Base-by-base conservation (phyloP, 2,888 invertebrate species). In the Blera fallax region DNA sequence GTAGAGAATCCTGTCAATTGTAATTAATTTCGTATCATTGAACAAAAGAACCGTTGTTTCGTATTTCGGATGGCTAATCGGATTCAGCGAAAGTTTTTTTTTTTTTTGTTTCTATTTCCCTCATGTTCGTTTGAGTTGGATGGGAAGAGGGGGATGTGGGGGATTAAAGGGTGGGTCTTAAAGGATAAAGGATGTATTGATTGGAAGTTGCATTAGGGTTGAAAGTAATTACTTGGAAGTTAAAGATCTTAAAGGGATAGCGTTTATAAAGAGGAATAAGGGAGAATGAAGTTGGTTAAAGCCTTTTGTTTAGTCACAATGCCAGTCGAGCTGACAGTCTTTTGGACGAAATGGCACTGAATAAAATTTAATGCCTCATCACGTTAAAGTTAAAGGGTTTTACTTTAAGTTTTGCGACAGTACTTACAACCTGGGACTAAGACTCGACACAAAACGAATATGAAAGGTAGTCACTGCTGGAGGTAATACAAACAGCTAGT, bases 11-110 rank as follows among this genome's bases (percentile, higher is more conserved):
- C 77, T 67, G 77, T 77, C 77, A 77, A 77, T 67, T 77, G 76
- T 77, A 77, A 77, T 77, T 77, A 77, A 77, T 67, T 77, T 77
- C 77, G 67, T 77, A 77, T 67, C 77, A 58, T 40, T 69, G 77
- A 27, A 77, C 77, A 69, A 67, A 77, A n/a, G 77, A 67, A 48
- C 58, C 18, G 50, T 74, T 60, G 58, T 60, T 77, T 50, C 58
- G 58, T 60, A 67, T 65, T 58, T 50, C 40, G 34, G 50, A 67
- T 56, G 58, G 77, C 67, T 77, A 77, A 77, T 77, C 77, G 67
- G 77, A 77, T 77, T 67, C 34, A 58, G 54, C 16, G 73, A 52
- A 48, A 58, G 29, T 3, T n/a, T 34, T 77, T 58, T 67, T 14
- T 43, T 29, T 58, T 50, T 58, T 45, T 32, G 58, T 34, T 50